Evolutionary conservation across 2,797 vertebrate genomes (phyloP).

Genomic region (Trematomus bernacchii): DNA sequence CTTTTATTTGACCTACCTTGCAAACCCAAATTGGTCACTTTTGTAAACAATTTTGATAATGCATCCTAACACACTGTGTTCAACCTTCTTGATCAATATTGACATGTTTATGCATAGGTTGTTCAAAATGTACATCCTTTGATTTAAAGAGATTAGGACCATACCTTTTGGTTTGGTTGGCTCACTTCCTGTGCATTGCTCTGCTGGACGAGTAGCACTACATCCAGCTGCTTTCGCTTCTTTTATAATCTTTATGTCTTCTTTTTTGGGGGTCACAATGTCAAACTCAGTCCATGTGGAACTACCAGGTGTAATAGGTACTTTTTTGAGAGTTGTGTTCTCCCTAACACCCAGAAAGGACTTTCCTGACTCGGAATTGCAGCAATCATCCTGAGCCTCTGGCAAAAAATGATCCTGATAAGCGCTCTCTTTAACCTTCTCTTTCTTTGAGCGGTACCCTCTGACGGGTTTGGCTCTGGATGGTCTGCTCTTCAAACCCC

Average conservation of each 20-base stretch:
- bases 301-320: conserved; percentile 1
- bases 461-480: conserved; percentile 3
- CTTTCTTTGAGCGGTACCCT: background rate
- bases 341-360: background rate
- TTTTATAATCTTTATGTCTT: background rate
- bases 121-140: background rate
- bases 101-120: background rate
- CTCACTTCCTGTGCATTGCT: conserved; percentile 8
- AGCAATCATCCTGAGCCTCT: conserved; percentile 1
- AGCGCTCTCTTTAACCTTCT: background rate
- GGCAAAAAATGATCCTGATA: background rate
- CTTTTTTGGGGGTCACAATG: conserved; percentile 38
- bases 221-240: background rate
- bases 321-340: background rate
- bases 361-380: conserved; percentile 14
- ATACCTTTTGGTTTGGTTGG: conserved; percentile 53
- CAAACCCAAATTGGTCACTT: background rate
- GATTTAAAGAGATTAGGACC: background rate
- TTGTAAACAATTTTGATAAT: background rate
- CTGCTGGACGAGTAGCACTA: background rate
- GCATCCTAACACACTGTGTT: background rate
- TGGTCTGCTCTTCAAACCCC: background rate
- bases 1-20: background rate
- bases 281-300: conserved; percentile 41
- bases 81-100: background rate